Conservation (phyloP, 2,888 invertebrate species). For the Caenorhabditis japonica region DNA sequence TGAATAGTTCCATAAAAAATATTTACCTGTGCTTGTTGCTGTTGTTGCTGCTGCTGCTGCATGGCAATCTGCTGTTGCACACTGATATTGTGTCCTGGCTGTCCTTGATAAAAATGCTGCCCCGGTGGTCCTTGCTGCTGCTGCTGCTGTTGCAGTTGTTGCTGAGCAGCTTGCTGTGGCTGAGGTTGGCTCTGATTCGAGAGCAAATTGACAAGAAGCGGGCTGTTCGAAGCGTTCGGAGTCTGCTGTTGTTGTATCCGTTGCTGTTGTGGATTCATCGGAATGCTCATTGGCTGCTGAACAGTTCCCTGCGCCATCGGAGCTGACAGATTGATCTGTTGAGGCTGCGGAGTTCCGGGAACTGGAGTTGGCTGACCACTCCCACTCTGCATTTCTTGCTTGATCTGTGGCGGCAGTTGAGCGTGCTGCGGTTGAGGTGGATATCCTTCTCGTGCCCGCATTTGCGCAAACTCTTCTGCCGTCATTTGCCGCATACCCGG, state of each 20-base stretch:
- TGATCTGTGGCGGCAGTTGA: constrained; percentile 2
- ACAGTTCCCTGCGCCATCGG: constrained; percentile 9
- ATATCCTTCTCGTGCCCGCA: constrained; percentile 33
- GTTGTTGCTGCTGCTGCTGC: constrained; percentile 40
- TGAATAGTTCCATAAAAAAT: background rate
- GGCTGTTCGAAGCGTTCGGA: constrained; percentile 51
- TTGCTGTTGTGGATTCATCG: constrained; percentile 28
- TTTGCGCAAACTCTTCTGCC: constrained; percentile 40
- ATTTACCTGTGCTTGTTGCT: background rate
- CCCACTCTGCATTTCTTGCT: constrained; percentile 26
- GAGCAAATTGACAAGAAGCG: constrained; percentile 60
- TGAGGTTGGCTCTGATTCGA: constrained; percentile 38
- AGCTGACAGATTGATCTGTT: constrained; percentile 29
- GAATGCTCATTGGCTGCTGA: constrained; percentile 1
- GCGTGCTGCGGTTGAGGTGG: background rate
- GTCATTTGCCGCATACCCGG: constrained; percentile 34
- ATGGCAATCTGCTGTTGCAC: constrained; percentile 23
- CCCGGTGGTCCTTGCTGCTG: constrained; percentile 44
- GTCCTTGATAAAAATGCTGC: constrained; percentile 20
- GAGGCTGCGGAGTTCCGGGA: constrained; percentile 26
- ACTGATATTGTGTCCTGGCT: constrained; percentile 12
- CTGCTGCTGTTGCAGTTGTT: constrained; percentile 31
- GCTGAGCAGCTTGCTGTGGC: constrained; percentile 11
- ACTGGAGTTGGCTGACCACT: constrained; percentile 36
- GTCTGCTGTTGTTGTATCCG: constrained; percentile 24